A percentile compares a stretch with the other conserved stretches of the same genome.
phyloP scores from a whole-genome alignment of 2,797 vertebrate species.

The Emys orbicularis region DNA sequence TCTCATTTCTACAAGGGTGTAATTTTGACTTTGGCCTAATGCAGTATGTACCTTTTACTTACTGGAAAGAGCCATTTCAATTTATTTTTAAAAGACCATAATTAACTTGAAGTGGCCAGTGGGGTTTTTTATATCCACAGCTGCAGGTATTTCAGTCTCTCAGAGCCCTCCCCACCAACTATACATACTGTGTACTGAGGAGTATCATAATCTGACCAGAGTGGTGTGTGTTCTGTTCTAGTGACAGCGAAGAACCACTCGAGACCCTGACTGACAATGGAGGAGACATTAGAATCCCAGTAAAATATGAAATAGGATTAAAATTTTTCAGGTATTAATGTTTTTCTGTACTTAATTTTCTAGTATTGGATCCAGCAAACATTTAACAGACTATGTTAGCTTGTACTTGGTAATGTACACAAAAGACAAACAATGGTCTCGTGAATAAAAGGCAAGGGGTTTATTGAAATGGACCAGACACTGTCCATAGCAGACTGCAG shows the following conservation, averaged over 20 bases:
- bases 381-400: background rate
- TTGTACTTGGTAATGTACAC: background rate
- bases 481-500: background rate
- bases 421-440: background rate
- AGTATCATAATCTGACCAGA: background rate
- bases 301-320: constrained; percentile 90
- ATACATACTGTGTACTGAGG: background rate
- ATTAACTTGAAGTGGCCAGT: background rate
- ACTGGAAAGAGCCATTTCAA: background rate
- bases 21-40: background rate
- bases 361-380: background rate
- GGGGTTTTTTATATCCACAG: background rate
- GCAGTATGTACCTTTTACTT: background rate
- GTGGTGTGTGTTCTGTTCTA: constrained; percentile 67
- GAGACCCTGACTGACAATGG: constrained; percentile 87
- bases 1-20: background rate
- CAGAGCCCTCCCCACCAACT: background rate
- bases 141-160: background rate
- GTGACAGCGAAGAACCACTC: constrained; percentile 92
- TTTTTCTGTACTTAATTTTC: background rate
- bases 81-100: background rate
- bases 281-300: constrained; percentile 86
- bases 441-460: background rate
- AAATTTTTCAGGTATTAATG: constrained; percentile 87
- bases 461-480: background rate